These are phyloP conservation scores for Tetramorium bicarinatum DNA, from an alignment of 2,888 invertebrate species.

Conservation along the genomic window DNA sequence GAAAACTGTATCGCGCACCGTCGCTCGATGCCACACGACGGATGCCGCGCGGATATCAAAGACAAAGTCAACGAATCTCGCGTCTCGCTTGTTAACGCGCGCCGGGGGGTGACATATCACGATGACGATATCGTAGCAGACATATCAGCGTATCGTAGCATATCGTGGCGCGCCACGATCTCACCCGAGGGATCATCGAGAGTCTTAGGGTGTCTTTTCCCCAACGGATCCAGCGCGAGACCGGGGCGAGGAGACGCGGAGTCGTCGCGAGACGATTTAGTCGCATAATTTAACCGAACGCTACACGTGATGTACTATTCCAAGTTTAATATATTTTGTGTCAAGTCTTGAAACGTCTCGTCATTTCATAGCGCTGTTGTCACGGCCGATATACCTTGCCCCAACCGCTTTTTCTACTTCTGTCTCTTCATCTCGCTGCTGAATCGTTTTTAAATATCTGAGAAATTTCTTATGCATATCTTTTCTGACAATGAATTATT, in stretches of 20 bases:
- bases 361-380: slow-evolving; percentile 41
- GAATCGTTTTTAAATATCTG: not conserved
- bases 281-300: slow-evolving; percentile 77
- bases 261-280: slow-evolving; percentile 71
- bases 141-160: slow-evolving; percentile 59
- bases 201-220: slow-evolving; percentile 1
- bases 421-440: not conserved
- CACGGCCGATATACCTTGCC: not conserved
- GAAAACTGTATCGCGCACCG: slow-evolving; percentile 48
- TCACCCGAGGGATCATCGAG: slow-evolving; percentile 45
- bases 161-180: slow-evolving; percentile 42
- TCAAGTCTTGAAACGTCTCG: slow-evolving; percentile 81
- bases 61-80: slow-evolving; percentile 51
- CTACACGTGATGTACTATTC: slow-evolving; percentile 82
- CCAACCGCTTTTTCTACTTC: not conserved
- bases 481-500: not conserved
- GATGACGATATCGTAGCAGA: slow-evolving; percentile 58
- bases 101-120: slow-evolving; percentile 47
- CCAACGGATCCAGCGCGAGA: slow-evolving; percentile 16
- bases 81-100: slow-evolving; percentile 47
- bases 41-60: slow-evolving; percentile 37
- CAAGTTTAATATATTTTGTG: slow-evolving; percentile 85
- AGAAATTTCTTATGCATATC: not conserved
- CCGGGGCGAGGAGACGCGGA: slow-evolving; percentile 56
- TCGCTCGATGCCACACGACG: slow-evolving; percentile 23